These are phyloP conservation scores for Atopsyche davidsoni DNA, from an alignment of 1,140 invertebrate genomes.

Conservation along the genomic window DNA sequence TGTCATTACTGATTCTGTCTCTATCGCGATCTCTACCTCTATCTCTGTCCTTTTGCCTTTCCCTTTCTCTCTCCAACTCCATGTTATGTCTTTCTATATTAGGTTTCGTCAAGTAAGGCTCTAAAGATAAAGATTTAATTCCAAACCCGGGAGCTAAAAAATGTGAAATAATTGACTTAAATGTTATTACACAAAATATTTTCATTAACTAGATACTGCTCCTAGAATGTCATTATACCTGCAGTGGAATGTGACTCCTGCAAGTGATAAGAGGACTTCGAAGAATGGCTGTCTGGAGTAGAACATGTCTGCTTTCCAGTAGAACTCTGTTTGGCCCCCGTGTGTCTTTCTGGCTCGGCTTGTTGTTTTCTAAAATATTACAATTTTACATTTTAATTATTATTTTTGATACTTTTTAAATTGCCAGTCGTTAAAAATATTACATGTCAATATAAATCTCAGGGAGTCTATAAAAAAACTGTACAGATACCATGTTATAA, in stretches of 20 bases:
- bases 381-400: background rate
- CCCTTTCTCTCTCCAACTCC: slow-evolving; percentile 42
- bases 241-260: slow-evolving; percentile 19
- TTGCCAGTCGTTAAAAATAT: no score
- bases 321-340: slow-evolving; percentile 35
- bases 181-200: slow-evolving; percentile 3
- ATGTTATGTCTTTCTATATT: slow-evolving; percentile 49
- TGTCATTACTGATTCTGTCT: slow-evolving; percentile 20
- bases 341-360: slow-evolving; percentile 43
- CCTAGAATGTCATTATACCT: slow-evolving; percentile 3
- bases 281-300: slow-evolving; percentile 28
- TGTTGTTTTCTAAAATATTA: slow-evolving; percentile 38
- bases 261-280: slow-evolving; percentile 27
- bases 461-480: no score
- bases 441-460: no score
- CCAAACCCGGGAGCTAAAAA: slow-evolving; percentile 19
- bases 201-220: slow-evolving; percentile 8
- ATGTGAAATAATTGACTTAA: slow-evolving; percentile 1
- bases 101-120: slow-evolving; percentile 48
- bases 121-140: slow-evolving; percentile 36
- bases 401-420: no score
- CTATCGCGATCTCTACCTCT: slow-evolving; percentile 10
- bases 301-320: slow-evolving; percentile 24
- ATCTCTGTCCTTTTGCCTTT: slow-evolving; percentile 20
- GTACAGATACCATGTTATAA: no score